Percentiles rank a stretch among this genome's conserved stretches.
phyloP scores from a whole-genome alignment of 2,888 invertebrate species.

The Mellilla xanthometata region DNA sequence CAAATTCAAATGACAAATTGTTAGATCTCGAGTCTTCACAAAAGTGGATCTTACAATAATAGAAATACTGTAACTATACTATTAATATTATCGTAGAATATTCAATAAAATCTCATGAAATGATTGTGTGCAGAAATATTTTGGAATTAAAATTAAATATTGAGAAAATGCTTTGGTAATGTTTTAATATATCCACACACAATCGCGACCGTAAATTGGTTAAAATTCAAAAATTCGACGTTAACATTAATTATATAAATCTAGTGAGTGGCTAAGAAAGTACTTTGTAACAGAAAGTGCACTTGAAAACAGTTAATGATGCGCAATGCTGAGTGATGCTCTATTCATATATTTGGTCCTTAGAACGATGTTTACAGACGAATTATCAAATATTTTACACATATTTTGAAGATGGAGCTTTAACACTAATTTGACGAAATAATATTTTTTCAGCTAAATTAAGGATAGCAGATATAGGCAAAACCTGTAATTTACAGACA shows the following conservation, averaged over 20 bases:
- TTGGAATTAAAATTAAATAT: slow-evolving; percentile 9
- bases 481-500: no score
- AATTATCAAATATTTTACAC: no score
- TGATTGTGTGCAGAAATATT: slow-evolving; percentile 49
- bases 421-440: no score
- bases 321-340: slow-evolving; percentile 23
- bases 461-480: no score
- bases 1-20: no score
- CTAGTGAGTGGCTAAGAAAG: slow-evolving; percentile 60
- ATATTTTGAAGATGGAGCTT: no score
- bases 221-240: slow-evolving; percentile 55
- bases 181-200: slow-evolving; percentile 40
- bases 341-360: background rate
- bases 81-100: slow-evolving; percentile 65
- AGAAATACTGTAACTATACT: slow-evolving; percentile 67
- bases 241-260: slow-evolving; percentile 46
- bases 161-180: slow-evolving; percentile 30
- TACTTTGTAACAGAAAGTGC: slow-evolving; percentile 54
- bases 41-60: slow-evolving; percentile 6
- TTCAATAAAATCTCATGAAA: slow-evolving; percentile 67
- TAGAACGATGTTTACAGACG: background rate
- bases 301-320: slow-evolving; percentile 41
- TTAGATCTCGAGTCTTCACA: no score
- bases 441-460: no score
- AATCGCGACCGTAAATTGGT: slow-evolving; percentile 50